Evolutionary conservation across 2,888 invertebrate genomes (phyloP).

Genomic region (Hirtodrosophila duncani): DNA sequence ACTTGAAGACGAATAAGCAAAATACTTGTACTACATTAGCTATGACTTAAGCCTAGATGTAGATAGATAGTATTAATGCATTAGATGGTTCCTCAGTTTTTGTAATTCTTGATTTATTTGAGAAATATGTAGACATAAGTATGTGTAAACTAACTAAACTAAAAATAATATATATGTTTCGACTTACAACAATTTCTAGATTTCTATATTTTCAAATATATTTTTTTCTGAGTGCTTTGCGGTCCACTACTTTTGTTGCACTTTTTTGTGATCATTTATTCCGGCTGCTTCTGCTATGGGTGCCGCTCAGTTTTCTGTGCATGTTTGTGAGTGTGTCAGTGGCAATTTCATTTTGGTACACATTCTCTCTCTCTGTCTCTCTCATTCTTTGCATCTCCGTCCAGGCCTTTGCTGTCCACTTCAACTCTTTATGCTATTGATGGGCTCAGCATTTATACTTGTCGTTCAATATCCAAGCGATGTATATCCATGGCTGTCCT

Average conservation of each 20-base stretch:
- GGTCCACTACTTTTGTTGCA: constrained; percentile 31
- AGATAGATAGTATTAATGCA: too few relatives aligned
- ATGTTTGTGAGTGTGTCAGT: constrained; percentile 30
- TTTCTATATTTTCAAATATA: too few relatives aligned
- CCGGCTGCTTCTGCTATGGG: neutral
- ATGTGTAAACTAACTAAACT: too few relatives aligned
- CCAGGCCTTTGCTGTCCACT: constrained; percentile 2
- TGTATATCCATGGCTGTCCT: constrained; percentile 33
- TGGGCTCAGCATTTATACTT: constrained; percentile 58
- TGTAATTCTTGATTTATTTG: too few relatives aligned
- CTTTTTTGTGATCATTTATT: constrained; percentile 43
- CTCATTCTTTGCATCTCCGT: constrained; percentile 11
- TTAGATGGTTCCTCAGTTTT: too few relatives aligned
- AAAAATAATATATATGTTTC: too few relatives aligned
- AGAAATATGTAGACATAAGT: too few relatives aligned
- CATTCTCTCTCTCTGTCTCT: neutral
- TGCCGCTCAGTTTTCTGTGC: constrained; percentile 1
- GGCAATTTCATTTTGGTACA: constrained; percentile 45
- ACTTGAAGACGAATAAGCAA: too few relatives aligned
- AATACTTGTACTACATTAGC: too few relatives aligned
- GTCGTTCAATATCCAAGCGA: constrained; percentile 55
- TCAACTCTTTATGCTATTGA: constrained; percentile 44
- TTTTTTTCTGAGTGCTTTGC: too few relatives aligned
- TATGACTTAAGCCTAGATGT: too few relatives aligned
- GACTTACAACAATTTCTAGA: too few relatives aligned